Evolutionary conservation across 2,113 vertebrate genomes (phyloP), one percentile per base, ranked within the genome.

Genomic region (Pipra filicauda): DNA sequence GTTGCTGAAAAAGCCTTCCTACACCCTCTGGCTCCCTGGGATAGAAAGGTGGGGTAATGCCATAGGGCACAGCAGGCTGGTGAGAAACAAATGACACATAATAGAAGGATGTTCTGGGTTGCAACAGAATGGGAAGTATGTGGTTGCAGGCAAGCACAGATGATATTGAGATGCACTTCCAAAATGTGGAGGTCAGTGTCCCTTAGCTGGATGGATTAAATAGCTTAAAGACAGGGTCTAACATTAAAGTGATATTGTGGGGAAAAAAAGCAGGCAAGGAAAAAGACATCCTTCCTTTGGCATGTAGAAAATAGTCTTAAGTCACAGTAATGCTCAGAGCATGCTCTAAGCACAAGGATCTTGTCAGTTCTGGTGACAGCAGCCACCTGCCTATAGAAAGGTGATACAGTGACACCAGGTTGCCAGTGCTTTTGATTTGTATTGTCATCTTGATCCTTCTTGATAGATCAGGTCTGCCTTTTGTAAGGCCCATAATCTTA

Each of bases 51-150:
- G 13, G 22, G 41, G 3, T 20, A 28, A 46, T 15, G 23, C 9
- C 7, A 23, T 2, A 23, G 39, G 43, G 12, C 20, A 12, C 4
- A 30, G 30, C 7, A 62, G 22, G 21, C 6, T 74, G 18, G 3
- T 46, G 48, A 33, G 26, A 41, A 76, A n/a, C 0, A 0, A 0
- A 2, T 19, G 37, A 8, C 8, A 5, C 1, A 7, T 24, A 31
- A 39, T 11, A 64, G 30, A 35, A 54, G 23, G 52, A 58, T 41
- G 31, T 8, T 24, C 35, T 62, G 20, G 48, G 41, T 30, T 19
- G 41, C 37, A 64, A 0, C 1, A 2, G 21, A 30, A 21, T 48
- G 26, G 35, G 35, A 44, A 31, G 24, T 7, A 37, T 0, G 2
- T 14, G 11, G 22, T 2, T 88, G 22, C 24, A 66, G 8, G n/a